phyloP scores from a whole-genome alignment of 2,797 vertebrate genomes.

The Eospalax fontanierii region DNA sequence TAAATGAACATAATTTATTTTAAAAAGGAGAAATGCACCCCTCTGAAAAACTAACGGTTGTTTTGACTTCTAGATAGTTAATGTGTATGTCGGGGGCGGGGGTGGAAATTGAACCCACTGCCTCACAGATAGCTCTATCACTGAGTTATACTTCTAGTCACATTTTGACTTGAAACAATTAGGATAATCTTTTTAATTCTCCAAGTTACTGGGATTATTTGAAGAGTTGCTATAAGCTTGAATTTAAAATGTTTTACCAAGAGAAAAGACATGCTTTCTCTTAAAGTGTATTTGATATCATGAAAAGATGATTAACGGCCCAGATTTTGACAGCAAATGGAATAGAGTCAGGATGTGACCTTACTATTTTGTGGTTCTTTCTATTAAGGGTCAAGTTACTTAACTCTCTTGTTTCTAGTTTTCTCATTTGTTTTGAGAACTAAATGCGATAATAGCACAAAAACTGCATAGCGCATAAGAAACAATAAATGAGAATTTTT shows the following conservation, averaged over 20 bases:
- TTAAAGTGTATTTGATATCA: background rate
- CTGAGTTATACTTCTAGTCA: background rate
- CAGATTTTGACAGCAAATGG: background rate
- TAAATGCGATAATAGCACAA: conserved; percentile 42
- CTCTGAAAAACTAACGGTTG: background rate
- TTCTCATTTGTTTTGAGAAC: conserved; percentile 30
- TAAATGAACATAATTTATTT: background rate
- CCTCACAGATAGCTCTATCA: background rate
- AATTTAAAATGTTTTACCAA: conserved; percentile 58
- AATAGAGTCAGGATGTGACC: background rate
- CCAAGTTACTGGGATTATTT: background rate
- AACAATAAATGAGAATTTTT: background rate
- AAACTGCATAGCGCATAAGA: background rate
- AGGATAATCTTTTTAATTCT: background rate
- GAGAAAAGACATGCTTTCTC: background rate
- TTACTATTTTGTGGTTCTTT: background rate
- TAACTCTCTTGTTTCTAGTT: background rate
- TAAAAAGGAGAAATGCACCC: too few species aligned
- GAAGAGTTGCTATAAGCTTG: background rate
- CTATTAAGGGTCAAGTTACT: background rate
- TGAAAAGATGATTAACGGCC: background rate
- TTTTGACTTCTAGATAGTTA: conserved; percentile 24
- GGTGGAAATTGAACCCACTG: background rate
- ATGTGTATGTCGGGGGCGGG: background rate
- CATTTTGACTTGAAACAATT: background rate